Evolutionary conservation across 2,888 invertebrate genomes (phyloP).

Genomic region (Amiota minor): DNA sequence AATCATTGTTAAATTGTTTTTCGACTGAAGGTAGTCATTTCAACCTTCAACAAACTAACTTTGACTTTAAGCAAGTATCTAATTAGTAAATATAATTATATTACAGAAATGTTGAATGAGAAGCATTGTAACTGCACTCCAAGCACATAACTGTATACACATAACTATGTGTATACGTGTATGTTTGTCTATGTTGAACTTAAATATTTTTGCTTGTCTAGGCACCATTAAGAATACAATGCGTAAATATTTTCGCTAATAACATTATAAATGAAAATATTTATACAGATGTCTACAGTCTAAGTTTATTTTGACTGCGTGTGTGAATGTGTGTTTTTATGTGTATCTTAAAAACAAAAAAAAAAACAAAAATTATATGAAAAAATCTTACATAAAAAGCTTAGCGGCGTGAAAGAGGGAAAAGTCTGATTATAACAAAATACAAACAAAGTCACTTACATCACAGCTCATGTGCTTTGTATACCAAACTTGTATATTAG

Average conservation of each 20-base stretch:
- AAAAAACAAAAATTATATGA: neutral
- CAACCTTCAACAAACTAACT: constrained; percentile 27
- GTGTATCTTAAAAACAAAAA: neutral
- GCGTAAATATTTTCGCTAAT: constrained; percentile 27
- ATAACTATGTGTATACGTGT: constrained; percentile 19
- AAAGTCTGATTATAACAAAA: constrained; percentile 26
- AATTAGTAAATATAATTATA: constrained; percentile 43
- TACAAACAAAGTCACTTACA: constrained; percentile 7
- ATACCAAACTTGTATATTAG: neutral
- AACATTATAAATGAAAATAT: constrained; percentile 26
- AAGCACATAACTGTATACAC: constrained; percentile 27
- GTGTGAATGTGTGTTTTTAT: constrained; percentile 7
- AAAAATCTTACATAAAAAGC: constrained; percentile 8
- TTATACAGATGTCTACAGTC: constrained; percentile 15
- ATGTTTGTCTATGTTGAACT: constrained; percentile 42
- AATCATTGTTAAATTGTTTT: too few species aligned
- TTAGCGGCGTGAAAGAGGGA: neutral
- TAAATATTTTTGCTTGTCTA: constrained; percentile 45
- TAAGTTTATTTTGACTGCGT: neutral
- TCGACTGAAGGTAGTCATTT: too few species aligned
- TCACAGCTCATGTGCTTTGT: neutral
- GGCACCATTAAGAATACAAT: constrained; percentile 21
- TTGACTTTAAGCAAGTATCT: constrained; percentile 13
- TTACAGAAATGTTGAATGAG: constrained; percentile 34
- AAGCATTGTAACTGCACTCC: too few species aligned